Conservation (phyloP, 1,140 invertebrate genomes). For the Leucophenga varia region DNA sequence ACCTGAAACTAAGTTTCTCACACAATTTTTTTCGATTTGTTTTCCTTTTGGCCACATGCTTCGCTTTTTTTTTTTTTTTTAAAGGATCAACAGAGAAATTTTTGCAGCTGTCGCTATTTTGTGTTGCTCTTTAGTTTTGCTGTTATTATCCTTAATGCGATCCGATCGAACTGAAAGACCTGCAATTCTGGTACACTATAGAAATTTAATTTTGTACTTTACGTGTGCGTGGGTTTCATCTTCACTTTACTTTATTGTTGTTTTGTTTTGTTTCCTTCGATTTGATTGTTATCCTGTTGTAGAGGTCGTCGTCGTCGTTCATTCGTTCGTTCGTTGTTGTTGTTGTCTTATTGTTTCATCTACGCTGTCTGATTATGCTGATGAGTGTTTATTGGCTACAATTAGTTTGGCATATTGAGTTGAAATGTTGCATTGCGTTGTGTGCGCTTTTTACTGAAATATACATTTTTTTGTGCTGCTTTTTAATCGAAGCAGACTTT, state of each 20-base stretch:
- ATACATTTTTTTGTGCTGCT: too few relatives aligned
- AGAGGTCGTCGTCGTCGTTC: too few relatives aligned
- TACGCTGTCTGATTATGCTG: conserved; percentile 5
- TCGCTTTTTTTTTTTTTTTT: conserved; percentile 51
- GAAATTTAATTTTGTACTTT: conserved; percentile 8
- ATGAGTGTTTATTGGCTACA: conserved; percentile 49
- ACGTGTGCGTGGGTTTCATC: conserved; percentile 44
- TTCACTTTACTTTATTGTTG: too few relatives aligned
- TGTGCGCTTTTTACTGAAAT: too few relatives aligned
- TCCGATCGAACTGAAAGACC: conserved; percentile 26
- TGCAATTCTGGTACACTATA: conserved; percentile 7
- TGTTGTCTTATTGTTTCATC: conserved; percentile 36
- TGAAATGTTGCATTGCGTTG: too few relatives aligned
- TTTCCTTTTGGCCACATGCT: conserved; percentile 54
- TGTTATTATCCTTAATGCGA: conserved; percentile 55
- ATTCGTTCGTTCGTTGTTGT: too few relatives aligned
- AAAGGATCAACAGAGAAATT: conserved; percentile 53
- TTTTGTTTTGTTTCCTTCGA: conserved; percentile 11
- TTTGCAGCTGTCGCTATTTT: conserved; percentile 55
- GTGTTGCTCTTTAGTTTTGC: conserved; percentile 46
- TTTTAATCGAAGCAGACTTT: too few relatives aligned
- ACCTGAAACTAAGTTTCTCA: conserved; percentile 56
- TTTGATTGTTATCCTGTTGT: conserved; percentile 45
- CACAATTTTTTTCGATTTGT: conserved; percentile 52
- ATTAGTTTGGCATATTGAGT: conserved; percentile 52